Percentiles rank a stretch among this genome's conserved stretches.
Evolutionary conservation across 2,888 invertebrate genomes (phyloP).

Genomic region (Amphimallon solstitiale): DNA sequence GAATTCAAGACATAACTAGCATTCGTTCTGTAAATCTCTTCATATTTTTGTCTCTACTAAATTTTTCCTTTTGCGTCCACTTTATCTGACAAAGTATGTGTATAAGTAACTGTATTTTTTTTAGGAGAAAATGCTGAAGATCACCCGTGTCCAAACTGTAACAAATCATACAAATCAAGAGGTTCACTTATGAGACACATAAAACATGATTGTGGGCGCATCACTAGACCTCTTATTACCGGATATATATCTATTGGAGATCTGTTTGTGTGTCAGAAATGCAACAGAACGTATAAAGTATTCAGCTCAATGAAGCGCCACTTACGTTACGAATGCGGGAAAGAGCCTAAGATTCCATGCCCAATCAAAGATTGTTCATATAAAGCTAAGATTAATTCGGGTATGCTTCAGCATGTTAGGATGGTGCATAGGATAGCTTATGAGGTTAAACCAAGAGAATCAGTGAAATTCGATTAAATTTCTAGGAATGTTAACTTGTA

Average conservation of each 20-base stretch:
- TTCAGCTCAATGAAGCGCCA: slow-evolving; percentile 44
- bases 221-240: slow-evolving; percentile 25
- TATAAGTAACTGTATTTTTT: not conserved
- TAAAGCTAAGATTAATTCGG: slow-evolving; percentile 41
- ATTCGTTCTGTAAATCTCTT: too few relatives aligned
- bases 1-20: too few relatives aligned
- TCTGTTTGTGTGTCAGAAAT: slow-evolving; percentile 37
- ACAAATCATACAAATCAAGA: slow-evolving; percentile 69
- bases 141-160: slow-evolving; percentile 53
- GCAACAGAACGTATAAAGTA: slow-evolving; percentile 44
- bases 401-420: slow-evolving; percentile 43
- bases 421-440: slow-evolving; percentile 39
- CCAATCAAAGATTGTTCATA: slow-evolving; percentile 42
- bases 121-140: slow-evolving; percentile 12
- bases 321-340: slow-evolving; percentile 44
- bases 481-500: not conserved
- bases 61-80: too few relatives aligned
- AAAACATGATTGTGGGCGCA: slow-evolving; percentile 70
- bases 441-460: slow-evolving; percentile 1
- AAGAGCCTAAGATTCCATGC: slow-evolving; percentile 46
- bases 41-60: too few relatives aligned
- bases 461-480: not conserved
- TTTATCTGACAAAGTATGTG: too few relatives aligned
- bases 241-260: slow-evolving; percentile 56
- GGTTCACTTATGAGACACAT: slow-evolving; percentile 77